Conservation (phyloP, 2,888 invertebrate genomes). For the Conops quadrifasciatus region DNA sequence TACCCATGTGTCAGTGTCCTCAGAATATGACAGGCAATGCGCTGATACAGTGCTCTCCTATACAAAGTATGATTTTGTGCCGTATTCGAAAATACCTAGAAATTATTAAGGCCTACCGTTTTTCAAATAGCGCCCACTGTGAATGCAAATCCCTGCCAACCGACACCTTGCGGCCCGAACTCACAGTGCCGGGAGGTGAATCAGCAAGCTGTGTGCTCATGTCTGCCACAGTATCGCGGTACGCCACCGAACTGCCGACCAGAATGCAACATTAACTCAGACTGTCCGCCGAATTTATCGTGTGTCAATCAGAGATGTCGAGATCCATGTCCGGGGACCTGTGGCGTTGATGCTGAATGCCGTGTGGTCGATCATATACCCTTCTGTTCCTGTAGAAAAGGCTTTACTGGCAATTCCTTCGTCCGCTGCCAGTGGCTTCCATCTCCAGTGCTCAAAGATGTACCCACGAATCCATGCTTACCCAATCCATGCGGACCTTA, state of each 20-base stretch:
- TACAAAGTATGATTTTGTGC: conserved; percentile 65
- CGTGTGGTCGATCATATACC: conserved; percentile 76
- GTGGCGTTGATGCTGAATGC: conserved; percentile 76
- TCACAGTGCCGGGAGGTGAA: conserved; percentile 75
- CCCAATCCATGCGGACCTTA: conserved; percentile 73
- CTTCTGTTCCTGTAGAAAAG: conserved; percentile 72
- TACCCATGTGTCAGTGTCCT: conserved; percentile 76
- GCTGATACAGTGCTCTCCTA: conserved; percentile 71
- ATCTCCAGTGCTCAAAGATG: conserved; percentile 57
- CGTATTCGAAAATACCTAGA: neutral
- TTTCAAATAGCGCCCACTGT: conserved; percentile 46
- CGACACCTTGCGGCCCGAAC: conserved; percentile 82
- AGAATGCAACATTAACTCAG: conserved; percentile 78
- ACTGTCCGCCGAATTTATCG: conserved; percentile 75
- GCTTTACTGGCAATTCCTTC: conserved; percentile 80
- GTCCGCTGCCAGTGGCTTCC: conserved; percentile 68
- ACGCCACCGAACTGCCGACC: conserved; percentile 80
- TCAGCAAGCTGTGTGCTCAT: conserved; percentile 76
- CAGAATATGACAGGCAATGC: conserved; percentile 77
- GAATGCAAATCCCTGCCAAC: conserved; percentile 70
- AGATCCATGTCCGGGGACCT: conserved; percentile 80
- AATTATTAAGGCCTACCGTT: neutral
- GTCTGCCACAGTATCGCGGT: conserved; percentile 74
- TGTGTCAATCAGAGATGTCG: conserved; percentile 77
- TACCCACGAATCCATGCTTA: conserved; percentile 68